Conservation (phyloP, 2,113 vertebrate species). For the Peromyscus maniculatus region DNA sequence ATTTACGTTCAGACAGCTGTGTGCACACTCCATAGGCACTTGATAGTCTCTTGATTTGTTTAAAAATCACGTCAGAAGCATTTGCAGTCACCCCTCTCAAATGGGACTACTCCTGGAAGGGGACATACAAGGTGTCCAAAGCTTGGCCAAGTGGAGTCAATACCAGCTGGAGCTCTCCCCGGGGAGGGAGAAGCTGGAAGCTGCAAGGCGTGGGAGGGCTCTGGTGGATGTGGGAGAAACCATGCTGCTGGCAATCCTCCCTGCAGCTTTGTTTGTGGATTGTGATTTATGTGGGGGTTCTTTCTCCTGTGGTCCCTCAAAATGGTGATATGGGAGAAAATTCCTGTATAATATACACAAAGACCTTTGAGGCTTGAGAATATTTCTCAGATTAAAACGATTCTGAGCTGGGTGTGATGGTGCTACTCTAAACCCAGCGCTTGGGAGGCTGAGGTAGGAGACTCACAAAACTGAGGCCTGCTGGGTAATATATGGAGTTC, state of each 20-base stretch:
- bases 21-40: neutral
- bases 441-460: neutral
- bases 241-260: neutral
- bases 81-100: neutral
- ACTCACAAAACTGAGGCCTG: neutral
- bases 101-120: neutral
- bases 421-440: neutral
- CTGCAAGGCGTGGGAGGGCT: neutral
- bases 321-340: neutral
- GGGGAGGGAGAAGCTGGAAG: neutral
- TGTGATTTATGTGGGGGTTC: neutral
- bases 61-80: neutral
- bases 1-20: neutral
- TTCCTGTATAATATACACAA: neutral
- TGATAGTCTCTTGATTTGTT: constrained; percentile 6
- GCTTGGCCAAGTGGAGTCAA: neutral
- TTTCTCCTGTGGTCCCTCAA: neutral
- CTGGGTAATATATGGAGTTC: neutral
- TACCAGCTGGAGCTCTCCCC: neutral
- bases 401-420: neutral
- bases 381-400: neutral
- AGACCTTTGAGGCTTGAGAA: neutral
- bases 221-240: neutral
- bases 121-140: neutral
- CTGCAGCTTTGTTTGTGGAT: neutral